These are phyloP conservation scores for Tipula unca DNA, from an alignment of 2,888 invertebrate species.

Conservation along the genomic window DNA sequence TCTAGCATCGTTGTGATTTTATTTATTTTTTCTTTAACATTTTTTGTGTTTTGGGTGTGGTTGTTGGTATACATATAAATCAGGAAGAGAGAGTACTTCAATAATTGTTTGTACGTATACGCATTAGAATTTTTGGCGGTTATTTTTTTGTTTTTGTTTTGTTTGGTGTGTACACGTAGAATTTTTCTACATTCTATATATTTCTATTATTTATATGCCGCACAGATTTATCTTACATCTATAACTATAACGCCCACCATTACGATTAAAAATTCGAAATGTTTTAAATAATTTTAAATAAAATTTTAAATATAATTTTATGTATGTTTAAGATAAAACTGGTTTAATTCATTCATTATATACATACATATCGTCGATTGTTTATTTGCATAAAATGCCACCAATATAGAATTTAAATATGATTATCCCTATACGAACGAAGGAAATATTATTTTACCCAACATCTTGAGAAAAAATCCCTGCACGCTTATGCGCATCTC, in stretches of 20 bases:
- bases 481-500: neutral
- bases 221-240: neutral
- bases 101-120: neutral
- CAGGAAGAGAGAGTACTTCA: neutral
- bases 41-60: neutral
- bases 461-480: neutral
- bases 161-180: neutral
- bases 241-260: neutral
- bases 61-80: neutral
- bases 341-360: neutral
- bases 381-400: neutral
- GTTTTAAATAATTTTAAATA: neutral
- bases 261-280: slow-evolving; percentile 14
- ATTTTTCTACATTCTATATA: neutral
- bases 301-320: neutral
- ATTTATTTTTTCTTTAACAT: neutral
- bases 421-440: neutral
- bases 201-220: neutral
- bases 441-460: neutral
- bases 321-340: neutral
- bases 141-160: neutral
- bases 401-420: neutral
- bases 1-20: neutral
- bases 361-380: too few species aligned
- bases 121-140: neutral